phyloP scores from a whole-genome alignment of 2,113 vertebrate genomes.

The Seriola dumerili region DNA sequence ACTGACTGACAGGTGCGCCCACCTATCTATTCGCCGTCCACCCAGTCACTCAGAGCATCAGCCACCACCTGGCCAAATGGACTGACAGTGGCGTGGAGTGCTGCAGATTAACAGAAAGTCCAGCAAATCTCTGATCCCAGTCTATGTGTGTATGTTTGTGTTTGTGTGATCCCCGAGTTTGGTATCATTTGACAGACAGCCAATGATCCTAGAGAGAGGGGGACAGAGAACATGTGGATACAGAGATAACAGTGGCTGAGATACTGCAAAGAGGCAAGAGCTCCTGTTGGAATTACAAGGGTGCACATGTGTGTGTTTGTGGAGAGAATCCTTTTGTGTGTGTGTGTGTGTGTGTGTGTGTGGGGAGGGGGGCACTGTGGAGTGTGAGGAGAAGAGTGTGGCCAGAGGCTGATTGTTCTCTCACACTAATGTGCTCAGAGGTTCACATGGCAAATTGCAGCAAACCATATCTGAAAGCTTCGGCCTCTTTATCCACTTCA shows the following conservation, averaged over 20 bases:
- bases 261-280: constrained; percentile 45
- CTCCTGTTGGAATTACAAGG: constrained; percentile 49
- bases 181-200: constrained; percentile 59
- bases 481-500: not conserved
- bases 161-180: constrained; percentile 9
- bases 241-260: constrained; percentile 64
- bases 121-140: constrained; percentile 23
- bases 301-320: constrained; percentile 7
- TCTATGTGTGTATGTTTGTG: constrained; percentile 19
- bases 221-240: constrained; percentile 59
- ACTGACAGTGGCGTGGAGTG: constrained; percentile 2
- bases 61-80: not conserved
- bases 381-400: not conserved
- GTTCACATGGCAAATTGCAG: not conserved
- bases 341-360: constrained; percentile 4
- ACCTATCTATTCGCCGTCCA: not conserved
- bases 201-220: constrained; percentile 41
- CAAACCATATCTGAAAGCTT: not conserved
- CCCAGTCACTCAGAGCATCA: not conserved
- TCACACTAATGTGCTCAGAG: not conserved
- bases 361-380: not conserved
- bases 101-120: constrained; percentile 41
- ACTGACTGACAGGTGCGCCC: constrained; percentile 21
- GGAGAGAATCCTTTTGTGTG: constrained; percentile 1
- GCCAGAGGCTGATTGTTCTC: not conserved